A percentile compares a stretch with the other conserved stretches of the same genome.
Evolutionary conservation across 2,113 vertebrate species (phyloP).

Genomic region (Archilochus colubris): DNA sequence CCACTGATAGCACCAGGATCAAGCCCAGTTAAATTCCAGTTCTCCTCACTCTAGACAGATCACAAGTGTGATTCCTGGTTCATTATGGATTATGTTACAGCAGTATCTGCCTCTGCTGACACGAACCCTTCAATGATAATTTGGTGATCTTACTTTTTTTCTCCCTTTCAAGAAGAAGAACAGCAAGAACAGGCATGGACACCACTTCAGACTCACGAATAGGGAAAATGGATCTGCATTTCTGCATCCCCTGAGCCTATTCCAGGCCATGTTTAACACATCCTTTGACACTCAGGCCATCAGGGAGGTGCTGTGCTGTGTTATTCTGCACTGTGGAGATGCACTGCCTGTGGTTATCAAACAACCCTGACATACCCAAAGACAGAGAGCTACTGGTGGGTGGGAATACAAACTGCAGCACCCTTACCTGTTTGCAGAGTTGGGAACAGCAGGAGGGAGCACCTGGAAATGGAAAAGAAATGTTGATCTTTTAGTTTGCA

Average conservation of each 20-base stretch:
- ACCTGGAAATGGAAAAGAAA: constrained; percentile 74
- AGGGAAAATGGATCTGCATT: not conserved
- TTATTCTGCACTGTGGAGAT: not conserved
- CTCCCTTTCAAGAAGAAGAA: not conserved
- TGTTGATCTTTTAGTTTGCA: not conserved
- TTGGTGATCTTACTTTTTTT: not conserved
- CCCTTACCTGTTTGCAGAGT: constrained; percentile 85
- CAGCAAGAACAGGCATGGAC: not conserved
- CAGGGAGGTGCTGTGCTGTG: not conserved
- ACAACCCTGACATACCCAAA: not conserved
- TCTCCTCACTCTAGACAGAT: not conserved
- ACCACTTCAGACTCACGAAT: constrained; percentile 3
- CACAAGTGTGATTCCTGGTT: not conserved
- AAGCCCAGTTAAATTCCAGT: not conserved
- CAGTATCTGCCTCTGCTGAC: not conserved
- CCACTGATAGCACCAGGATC: not conserved
- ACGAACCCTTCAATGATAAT: not conserved
- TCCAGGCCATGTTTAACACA: not conserved
- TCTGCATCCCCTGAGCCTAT: not conserved
- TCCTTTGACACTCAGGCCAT: not conserved
- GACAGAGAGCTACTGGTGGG: not conserved
- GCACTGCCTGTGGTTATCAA: not conserved
- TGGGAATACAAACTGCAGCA: not conserved
- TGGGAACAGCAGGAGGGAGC: constrained; percentile 73
- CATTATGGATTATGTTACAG: not conserved